phyloP scores from a whole-genome alignment of 2,888 invertebrate genomes.

The Crematogaster levior region DNA sequence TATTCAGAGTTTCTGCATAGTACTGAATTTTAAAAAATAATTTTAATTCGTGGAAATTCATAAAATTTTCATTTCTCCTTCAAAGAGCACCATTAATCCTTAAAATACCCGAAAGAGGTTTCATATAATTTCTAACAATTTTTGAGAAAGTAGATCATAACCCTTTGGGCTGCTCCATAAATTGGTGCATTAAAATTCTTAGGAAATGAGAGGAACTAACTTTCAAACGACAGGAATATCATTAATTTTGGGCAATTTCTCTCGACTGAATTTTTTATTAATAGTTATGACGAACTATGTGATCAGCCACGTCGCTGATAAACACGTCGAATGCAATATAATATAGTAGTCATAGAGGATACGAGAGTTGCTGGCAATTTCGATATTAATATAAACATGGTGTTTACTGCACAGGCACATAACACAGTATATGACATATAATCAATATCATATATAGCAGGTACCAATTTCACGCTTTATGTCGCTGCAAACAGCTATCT shows the following conservation, averaged over 20 bases:
- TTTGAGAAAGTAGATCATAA: background rate
- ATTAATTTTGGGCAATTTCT: background rate
- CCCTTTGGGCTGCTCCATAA: background rate
- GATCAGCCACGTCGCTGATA: conserved; percentile 6
- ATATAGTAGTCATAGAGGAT: conserved; percentile 3
- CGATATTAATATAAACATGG: conserved; percentile 37
- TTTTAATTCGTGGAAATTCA: background rate
- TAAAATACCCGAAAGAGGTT: background rate
- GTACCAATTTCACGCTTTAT: conserved; percentile 25
- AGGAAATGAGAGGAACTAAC: background rate
- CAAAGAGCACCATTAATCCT: background rate
- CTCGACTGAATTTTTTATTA: conserved; percentile 9
- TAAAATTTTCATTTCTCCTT: background rate
- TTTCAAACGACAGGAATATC: background rate
- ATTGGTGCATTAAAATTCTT: background rate
- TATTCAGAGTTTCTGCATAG: background rate
- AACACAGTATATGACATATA: background rate
- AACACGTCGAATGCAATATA: background rate
- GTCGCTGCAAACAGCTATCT: conserved; percentile 3
- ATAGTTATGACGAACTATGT: background rate
- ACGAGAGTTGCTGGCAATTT: conserved; percentile 25
- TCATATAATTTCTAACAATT: background rate
- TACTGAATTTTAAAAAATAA: background rate
- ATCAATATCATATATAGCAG: conserved; percentile 23
- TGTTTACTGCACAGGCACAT: background rate